Base-by-base conservation (phyloP, 2,113 vertebrate genomes). In the Lamprologus speciosus region DNA sequence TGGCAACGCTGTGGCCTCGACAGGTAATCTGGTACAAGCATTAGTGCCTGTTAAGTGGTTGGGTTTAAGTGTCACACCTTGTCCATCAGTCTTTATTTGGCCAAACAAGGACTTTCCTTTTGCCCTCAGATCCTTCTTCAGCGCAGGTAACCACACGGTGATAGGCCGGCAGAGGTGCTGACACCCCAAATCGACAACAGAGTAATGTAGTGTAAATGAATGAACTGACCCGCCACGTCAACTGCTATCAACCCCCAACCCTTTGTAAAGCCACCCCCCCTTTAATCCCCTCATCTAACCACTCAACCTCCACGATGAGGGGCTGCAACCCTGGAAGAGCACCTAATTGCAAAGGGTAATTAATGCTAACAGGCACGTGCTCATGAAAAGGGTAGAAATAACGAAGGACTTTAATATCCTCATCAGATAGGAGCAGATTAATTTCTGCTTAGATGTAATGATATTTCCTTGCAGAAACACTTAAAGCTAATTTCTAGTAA, bases 1-100 rank as follows among this genome's bases (percentile, higher is more conserved):
- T 86, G 83, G 85, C 92, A 33, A 28, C 11, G 55, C 75, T 58
- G 63, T 47, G 70, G 78, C 73, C 85, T 85, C 45, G 93, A 95
- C 93, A 94, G 94, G 94, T 95, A 95, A 95, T 96, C 95, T 92
- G 93, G 91, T 92, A 65, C 81, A 87, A 87, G 91, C 90, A 94
- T 95, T 95, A 96, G 92, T 82, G 89, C 55, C 89, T 45, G 92
- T 93, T 96, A 95, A 96, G 92, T 93, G 91, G 82, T 84, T 84
- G 80, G 81, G 90, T 90, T 90, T 90, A 82, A 51, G 88, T 94
- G 95, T 96, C 95, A 91, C 93, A 92, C 90, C 92, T 94, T 93
- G 93, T 96, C 93, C 91, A 92, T 96, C 95, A 95, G 89, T 89
- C 87, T 90, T 51, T 81, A 94, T 96, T 94, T 94, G 87, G 63